Conservation (phyloP, 2,797 vertebrate genomes). For the Cyprinodon diabolis region DNA sequence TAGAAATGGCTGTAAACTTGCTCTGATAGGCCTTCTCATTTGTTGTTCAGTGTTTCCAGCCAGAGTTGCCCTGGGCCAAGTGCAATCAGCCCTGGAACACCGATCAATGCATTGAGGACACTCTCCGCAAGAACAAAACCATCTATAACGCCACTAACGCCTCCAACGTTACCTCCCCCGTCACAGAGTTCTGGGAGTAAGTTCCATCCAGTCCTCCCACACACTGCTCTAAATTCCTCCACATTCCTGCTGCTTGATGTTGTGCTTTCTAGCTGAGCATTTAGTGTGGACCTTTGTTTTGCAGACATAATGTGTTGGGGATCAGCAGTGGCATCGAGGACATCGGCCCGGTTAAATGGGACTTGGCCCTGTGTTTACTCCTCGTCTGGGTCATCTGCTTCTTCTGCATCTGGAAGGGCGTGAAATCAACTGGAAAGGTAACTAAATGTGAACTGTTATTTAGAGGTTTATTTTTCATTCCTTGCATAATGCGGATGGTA, state of each 20-base stretch:
- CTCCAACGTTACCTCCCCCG: constrained; percentile 93
- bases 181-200: constrained; percentile 96
- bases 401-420: constrained; percentile 99
- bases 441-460: no score
- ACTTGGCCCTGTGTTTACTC: constrained; percentile 94
- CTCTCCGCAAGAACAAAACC: constrained; percentile 90
- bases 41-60: constrained; percentile 88
- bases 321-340: constrained; percentile 90
- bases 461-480: neutral
- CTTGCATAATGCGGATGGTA: neutral
- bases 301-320: constrained; percentile 91
- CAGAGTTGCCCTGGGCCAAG: constrained; percentile 92
- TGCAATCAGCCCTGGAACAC: constrained; percentile 96
- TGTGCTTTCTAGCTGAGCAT: neutral
- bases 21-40: neutral
- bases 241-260: neutral
- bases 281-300: neutral
- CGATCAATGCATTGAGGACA: constrained; percentile 89
- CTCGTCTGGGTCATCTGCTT: constrained; percentile 96
- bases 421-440: constrained; percentile 98
- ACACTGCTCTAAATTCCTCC: neutral
- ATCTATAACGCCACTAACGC: constrained; percentile 83
- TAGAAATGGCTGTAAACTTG: neutral
- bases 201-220: constrained; percentile 50
- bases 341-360: constrained; percentile 91